phyloP scores from a whole-genome alignment of 2,888 invertebrate genomes.

The Allacma fusca region DNA sequence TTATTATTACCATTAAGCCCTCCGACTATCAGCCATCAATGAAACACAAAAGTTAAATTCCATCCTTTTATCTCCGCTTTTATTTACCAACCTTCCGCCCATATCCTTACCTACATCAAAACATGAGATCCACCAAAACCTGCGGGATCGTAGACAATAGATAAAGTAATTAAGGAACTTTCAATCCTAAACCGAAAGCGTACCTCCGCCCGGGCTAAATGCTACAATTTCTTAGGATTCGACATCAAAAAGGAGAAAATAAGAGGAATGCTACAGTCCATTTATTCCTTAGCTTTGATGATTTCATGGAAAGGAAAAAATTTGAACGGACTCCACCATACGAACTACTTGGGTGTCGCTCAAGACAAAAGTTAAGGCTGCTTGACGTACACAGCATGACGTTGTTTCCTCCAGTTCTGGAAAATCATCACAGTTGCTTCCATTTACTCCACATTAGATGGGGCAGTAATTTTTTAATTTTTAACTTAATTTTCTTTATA shows the following conservation, averaged over 20 bases:
- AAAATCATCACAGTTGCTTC: conserved; percentile 20
- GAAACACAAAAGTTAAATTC: not conserved
- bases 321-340: not conserved
- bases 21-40: conserved; percentile 13
- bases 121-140: not conserved
- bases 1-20: conserved; percentile 24
- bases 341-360: conserved; percentile 43
- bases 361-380: conserved; percentile 13
- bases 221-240: not conserved
- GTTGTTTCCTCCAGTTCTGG: not conserved
- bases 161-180: conserved; percentile 18
- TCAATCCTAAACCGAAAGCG: not conserved
- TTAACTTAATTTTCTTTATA: not conserved
- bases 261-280: not conserved
- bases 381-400: conserved; percentile 47
- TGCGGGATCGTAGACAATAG: conserved; percentile 20
- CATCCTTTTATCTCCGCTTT: not conserved
- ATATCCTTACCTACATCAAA: not conserved
- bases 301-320: conserved; percentile 16
- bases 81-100: not conserved
- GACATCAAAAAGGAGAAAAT: not conserved
- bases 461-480: conserved; percentile 30
- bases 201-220: not conserved
- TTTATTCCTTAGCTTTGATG: conserved; percentile 10
- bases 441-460: conserved; percentile 34